Base-by-base conservation (phyloP, 1,140 invertebrate species). In the Helicoverpa zea region DNA sequence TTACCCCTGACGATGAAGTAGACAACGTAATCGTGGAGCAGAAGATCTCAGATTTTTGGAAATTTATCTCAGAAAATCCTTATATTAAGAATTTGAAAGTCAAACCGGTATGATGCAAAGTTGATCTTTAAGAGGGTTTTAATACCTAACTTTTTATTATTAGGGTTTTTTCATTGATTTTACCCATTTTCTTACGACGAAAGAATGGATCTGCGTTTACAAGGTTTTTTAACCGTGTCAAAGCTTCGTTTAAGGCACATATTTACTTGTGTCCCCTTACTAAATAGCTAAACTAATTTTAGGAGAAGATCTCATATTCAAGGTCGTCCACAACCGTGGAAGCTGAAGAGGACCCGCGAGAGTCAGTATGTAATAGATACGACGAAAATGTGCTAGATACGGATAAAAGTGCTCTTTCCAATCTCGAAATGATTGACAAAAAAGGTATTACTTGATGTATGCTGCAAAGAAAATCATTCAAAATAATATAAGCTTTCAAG, bases 11-110 rank as follows among this genome's bases (percentile, higher is more conserved):
- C n/a, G 11, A 43, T 3, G 74, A 75, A 7, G 77, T 56, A 3
- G 87, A 88, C 43, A 83, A 49, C 4, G 85, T 84, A 7, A 74
- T 70, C 12, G 23, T 80, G 0, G 73, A 83, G 30, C 58, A 54
- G 11, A 88, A 87, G 49, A 84, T 84, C 64, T 73, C 73, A 13
- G 78, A 79, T 0, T 88, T 88, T 66, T 87, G 87, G 87, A 52
- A 72, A 2, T 72, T 72, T 5, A 52, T 72, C 49, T 30, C 29
- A 18, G 29, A n/a, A 2, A 54, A 49, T 10, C 68, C 68, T 2
- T 7, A 72, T 18, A 54, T 72, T 14, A 13, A 72, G 49, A 51
- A 72, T 23, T 9, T 72, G 1, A 52, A 14, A 51, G 49, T 72
- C 49, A 13, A 11, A 5, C 68, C 68, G 68, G 66, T 70, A 70